These are phyloP conservation scores for Pithys albifrons DNA, from an alignment of 2,113 vertebrate genomes.

Conservation along the genomic window DNA sequence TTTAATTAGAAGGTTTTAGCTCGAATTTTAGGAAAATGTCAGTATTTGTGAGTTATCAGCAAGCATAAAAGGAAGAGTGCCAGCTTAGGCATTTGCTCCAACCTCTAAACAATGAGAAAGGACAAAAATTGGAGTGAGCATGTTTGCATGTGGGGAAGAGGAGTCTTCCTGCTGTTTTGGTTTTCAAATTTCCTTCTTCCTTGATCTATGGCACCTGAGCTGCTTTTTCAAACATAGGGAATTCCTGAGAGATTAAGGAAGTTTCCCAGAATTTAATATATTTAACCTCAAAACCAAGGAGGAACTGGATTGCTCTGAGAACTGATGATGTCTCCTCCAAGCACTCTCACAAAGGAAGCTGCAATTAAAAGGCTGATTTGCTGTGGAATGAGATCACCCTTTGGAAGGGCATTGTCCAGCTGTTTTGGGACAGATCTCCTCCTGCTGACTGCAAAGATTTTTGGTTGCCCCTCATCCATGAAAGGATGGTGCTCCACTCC, in stretches of 20 bases:
- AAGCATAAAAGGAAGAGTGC: neutral
- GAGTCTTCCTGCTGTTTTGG: neutral
- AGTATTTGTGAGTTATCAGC: neutral
- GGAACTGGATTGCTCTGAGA: neutral
- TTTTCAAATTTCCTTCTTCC: neutral
- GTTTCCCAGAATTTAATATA: neutral
- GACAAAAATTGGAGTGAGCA: neutral
- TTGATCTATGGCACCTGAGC: neutral
- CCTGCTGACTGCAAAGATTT: neutral
- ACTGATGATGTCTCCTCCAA: neutral
- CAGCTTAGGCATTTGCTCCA: neutral
- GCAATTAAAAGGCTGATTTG: neutral
- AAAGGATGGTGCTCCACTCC: neutral
- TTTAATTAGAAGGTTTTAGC: neutral
- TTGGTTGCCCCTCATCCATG: accelerated
- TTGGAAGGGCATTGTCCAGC: neutral
- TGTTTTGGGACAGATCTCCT: neutral
- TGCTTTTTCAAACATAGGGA: neutral
- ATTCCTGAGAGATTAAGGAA: neutral
- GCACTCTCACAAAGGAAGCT: neutral
- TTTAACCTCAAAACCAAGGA: neutral
- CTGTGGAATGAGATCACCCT: neutral
- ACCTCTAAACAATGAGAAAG: neutral
- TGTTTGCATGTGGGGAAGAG: accelerated
- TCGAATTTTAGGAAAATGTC: neutral